Percentiles rank a stretch among this genome's conserved stretches.
phyloP scores from a whole-genome alignment of 1,140 invertebrate genomes.

The Oncopodura yosiiana region DNA sequence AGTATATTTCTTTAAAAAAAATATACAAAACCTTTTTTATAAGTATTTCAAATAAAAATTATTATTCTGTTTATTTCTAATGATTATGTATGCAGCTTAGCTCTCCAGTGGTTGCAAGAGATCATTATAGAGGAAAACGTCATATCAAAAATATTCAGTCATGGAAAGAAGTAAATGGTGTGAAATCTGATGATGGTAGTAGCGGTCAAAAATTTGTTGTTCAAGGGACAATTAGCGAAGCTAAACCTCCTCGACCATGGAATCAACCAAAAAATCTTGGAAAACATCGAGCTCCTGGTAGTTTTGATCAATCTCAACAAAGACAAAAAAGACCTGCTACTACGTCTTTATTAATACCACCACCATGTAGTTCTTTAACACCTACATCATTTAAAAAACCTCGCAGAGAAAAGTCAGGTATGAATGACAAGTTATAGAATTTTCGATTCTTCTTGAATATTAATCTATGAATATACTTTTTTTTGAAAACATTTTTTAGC shows the following conservation, averaged over 20 bases:
- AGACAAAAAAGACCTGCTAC: neutral
- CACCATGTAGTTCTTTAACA: too few relatives aligned
- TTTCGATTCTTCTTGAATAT: too few relatives aligned
- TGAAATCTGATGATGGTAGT: neutral
- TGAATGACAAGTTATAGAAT: too few relatives aligned
- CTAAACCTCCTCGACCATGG: neutral
- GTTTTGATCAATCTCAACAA: neutral
- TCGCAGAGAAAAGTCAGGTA: too few relatives aligned
- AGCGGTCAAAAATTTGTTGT: neutral
- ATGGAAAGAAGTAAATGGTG: constrained; percentile 18
- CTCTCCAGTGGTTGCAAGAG: constrained; percentile 24
- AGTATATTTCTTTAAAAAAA: too few relatives aligned
- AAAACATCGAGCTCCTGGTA: neutral
- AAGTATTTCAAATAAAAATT: neutral
- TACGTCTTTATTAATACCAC: too few relatives aligned
- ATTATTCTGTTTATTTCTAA: neutral
- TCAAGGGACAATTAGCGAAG: neutral
- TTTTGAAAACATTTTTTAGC: too few relatives aligned
- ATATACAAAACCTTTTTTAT: neutral
- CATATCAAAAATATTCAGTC: constrained; percentile 17
- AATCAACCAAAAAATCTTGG: neutral
- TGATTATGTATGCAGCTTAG: constrained; percentile 8
- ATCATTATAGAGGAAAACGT: constrained; percentile 28
- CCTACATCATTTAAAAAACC: too few relatives aligned
- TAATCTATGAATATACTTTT: too few relatives aligned